Conservation (phyloP, 2,888 invertebrate species). For the Apamea crenata region DNA sequence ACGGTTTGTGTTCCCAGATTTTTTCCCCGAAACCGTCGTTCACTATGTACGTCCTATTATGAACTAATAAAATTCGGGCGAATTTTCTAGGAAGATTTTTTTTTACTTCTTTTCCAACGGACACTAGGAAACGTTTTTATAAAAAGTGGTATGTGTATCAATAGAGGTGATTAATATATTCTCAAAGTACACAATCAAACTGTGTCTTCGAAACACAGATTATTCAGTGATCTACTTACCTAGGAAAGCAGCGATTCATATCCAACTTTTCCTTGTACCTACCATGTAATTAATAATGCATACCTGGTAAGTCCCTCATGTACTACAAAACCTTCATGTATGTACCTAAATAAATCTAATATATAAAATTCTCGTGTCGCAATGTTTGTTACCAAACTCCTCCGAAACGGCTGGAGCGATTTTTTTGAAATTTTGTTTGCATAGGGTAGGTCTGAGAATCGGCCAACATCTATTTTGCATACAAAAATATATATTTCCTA, state of each 20-base stretch:
- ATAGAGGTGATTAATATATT: not conserved
- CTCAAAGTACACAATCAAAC: not conserved
- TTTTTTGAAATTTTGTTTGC: too few species aligned
- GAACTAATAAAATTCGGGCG: not conserved
- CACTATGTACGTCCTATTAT: not conserved
- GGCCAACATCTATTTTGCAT: too few species aligned
- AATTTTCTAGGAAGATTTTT: not conserved
- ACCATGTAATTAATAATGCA: not conserved
- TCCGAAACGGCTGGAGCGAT: too few species aligned
- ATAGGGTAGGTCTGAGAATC: too few species aligned
- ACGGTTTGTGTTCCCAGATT: not conserved
- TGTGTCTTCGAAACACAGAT: not conserved
- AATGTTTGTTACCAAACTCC: too few species aligned
- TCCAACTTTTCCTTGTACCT: not conserved
- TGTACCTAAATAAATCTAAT: not conserved
- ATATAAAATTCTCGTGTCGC: too few species aligned
- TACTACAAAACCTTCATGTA: not conserved
- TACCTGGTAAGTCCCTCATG: not conserved
- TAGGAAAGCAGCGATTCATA: not conserved
- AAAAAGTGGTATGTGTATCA: not conserved
- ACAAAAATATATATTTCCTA: too few species aligned
- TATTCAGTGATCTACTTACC: not conserved
- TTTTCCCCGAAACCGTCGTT: not conserved
- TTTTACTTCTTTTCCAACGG: not conserved
- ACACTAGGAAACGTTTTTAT: not conserved